These are phyloP conservation scores for Argyra leucocephala DNA, from an alignment of 2,888 invertebrate species.

Conservation along the genomic window DNA sequence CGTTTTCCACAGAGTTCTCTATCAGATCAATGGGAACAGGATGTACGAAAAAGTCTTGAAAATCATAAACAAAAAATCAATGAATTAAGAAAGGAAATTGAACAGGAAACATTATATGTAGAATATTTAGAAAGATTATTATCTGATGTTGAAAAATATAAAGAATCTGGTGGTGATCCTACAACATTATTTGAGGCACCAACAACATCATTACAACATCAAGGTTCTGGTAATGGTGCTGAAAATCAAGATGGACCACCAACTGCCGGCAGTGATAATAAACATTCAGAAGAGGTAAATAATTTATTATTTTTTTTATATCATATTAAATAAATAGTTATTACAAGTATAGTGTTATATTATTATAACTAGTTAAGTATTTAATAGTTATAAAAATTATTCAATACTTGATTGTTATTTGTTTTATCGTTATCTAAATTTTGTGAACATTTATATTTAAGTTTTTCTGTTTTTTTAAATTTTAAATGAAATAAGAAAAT, in stretches of 20 bases:
- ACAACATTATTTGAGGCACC: constrained; percentile 44
- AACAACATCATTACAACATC: constrained; percentile 24
- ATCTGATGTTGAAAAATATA: constrained; percentile 76
- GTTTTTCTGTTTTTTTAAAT: no score
- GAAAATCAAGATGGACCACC: constrained; percentile 11
- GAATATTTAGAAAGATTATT: constrained; percentile 77
- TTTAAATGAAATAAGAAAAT: no score
- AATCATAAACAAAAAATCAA: constrained; percentile 81
- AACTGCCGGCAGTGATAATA: constrained; percentile 24
- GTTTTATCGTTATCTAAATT: no score
- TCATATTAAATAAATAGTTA: no score
- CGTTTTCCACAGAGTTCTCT: constrained; percentile 82
- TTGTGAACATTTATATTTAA: no score
- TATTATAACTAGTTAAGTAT: no score
- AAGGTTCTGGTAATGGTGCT: constrained; percentile 17
- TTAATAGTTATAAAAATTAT: no score
- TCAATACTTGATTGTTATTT: no score
- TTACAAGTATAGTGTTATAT: no score
- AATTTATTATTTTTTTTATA: not conserved
- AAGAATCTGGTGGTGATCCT: constrained; percentile 46
- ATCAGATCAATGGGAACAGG: constrained; percentile 87
- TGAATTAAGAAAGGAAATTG: constrained; percentile 72
- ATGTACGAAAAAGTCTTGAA: constrained; percentile 79
- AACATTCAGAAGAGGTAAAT: constrained; percentile 29
- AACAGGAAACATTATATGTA: constrained; percentile 83